Conservation (phyloP, 1,140 invertebrate species). For the Lysiphlebus fabarum region DNA sequence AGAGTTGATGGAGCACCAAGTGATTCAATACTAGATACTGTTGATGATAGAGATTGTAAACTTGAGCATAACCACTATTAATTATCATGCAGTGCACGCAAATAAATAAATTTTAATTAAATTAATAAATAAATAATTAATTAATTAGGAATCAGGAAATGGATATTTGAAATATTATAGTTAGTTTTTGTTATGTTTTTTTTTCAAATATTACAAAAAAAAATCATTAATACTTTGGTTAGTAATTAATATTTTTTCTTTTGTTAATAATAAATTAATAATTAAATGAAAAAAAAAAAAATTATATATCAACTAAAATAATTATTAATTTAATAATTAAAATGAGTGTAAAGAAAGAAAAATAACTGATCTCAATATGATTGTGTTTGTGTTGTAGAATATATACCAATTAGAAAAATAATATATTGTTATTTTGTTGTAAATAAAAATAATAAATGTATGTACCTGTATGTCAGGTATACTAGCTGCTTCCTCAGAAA, state of each 20-base stretch:
- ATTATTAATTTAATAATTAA: too few species aligned
- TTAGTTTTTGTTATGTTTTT: conserved; percentile 5
- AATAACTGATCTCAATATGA: too few species aligned
- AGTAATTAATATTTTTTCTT: too few species aligned
- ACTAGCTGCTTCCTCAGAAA: conserved; percentile 84
- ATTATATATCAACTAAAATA: too few species aligned
- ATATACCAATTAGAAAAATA: too few species aligned
- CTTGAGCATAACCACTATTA: conserved; percentile 59
- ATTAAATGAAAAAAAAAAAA: too few species aligned
- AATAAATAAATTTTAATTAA: conserved; percentile 1
- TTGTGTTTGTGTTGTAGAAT: too few species aligned
- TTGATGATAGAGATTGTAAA: conserved; percentile 55
- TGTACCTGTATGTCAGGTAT: conserved; percentile 85
- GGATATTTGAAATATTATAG: conserved; percentile 5
- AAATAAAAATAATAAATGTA: conserved; percentile 20
- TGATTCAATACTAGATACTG: conserved; percentile 55
- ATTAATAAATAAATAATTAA: conserved; percentile 10
- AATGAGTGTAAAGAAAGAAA: too few species aligned
- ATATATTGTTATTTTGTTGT: too few species aligned
- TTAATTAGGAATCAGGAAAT: conserved; percentile 3
- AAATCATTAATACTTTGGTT: too few species aligned
- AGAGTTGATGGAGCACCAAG: conserved; percentile 54
- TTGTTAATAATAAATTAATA: too few species aligned
- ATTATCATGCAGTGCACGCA: conserved; percentile 21
- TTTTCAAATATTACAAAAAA: neutral